Evolutionary conservation across 2,797 vertebrate genomes (phyloP).

Genomic region (Sciurus carolinensis): DNA sequence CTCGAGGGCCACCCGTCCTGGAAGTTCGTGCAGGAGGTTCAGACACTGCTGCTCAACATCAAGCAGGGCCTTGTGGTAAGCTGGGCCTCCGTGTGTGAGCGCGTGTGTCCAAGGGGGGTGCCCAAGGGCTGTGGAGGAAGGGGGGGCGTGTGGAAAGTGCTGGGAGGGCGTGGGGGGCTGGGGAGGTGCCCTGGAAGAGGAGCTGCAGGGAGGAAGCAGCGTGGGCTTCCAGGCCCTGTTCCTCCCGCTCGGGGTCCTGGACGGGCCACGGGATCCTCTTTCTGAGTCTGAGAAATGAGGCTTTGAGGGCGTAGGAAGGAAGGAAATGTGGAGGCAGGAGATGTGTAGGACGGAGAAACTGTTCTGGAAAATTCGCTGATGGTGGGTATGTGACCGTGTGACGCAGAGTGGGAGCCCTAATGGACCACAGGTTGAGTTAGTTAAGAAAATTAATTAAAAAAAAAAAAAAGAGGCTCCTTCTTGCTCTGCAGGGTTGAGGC

Average conservation of each 20-base stretch:
- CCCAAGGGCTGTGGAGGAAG: fast-evolving
- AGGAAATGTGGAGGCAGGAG: neutral
- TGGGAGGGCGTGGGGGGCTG: fast-evolving
- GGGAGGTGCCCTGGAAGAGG: neutral
- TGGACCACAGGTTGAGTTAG: neutral
- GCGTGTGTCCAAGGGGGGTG: fast-evolving
- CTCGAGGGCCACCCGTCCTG: constrained; percentile 86
- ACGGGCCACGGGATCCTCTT: neutral
- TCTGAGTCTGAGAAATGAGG: neutral
- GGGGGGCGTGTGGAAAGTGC: fast-evolving
- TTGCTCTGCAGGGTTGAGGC: neutral
- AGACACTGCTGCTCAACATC: constrained; percentile 67
- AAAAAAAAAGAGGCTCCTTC: neutral
- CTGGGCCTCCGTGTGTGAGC: fast-evolving
- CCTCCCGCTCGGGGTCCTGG: neutral
- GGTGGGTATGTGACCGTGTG: fast-evolving
- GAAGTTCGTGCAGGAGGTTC: constrained; percentile 85
- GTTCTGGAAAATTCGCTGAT: fast-evolving
- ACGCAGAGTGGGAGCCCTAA: neutral
- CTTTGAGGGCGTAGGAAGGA: neutral
- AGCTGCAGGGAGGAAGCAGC: neutral
- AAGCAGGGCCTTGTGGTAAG: constrained; percentile 74
- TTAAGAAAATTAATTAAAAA: neutral
- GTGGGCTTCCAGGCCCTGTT: neutral
- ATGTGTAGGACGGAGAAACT: neutral